Conservation (phyloP, 2,113 vertebrate species). For the Cygnus buccinator region DNA sequence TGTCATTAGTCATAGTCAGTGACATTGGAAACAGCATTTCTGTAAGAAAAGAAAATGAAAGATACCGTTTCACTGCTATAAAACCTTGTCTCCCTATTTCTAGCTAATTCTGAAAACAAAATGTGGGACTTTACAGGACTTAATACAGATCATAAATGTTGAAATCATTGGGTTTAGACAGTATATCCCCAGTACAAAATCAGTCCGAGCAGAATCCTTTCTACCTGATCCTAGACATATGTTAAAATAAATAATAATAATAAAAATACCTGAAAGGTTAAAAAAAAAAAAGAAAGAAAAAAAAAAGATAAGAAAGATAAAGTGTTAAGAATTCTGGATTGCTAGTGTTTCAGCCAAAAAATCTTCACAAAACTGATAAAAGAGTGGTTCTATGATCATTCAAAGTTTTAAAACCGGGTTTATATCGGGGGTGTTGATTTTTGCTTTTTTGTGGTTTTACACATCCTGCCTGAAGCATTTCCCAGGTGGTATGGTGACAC, state of each 20-base stretch:
- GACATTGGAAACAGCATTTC: slow-evolving; percentile 40
- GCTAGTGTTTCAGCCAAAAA: not conserved
- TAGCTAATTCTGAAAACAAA: slow-evolving; percentile 16
- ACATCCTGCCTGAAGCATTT: not conserved
- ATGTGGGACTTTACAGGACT: not conserved
- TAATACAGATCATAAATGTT: not conserved
- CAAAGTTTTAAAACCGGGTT: not conserved
- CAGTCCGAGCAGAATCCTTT: not conserved
- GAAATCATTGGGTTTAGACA: not conserved
- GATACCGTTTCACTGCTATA: not conserved
- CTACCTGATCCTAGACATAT: not conserved
- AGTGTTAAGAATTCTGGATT: not conserved
- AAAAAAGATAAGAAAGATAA: not conserved
- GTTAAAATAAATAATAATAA: not conserved
- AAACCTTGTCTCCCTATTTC: not conserved
- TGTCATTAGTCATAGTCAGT: slow-evolving; percentile 52
- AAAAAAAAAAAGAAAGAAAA: not conserved
- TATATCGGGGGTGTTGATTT: not conserved
- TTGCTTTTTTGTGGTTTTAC: not conserved
- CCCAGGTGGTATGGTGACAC: not conserved
- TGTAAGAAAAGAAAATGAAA: slow-evolving; percentile 40
- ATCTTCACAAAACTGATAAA: not conserved
- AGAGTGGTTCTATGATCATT: not conserved
- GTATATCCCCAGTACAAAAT: not conserved
- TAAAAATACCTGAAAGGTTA: not conserved